Conservation (phyloP, 1,140 invertebrate species). For the Pogonognathellus flavescens region DNA sequence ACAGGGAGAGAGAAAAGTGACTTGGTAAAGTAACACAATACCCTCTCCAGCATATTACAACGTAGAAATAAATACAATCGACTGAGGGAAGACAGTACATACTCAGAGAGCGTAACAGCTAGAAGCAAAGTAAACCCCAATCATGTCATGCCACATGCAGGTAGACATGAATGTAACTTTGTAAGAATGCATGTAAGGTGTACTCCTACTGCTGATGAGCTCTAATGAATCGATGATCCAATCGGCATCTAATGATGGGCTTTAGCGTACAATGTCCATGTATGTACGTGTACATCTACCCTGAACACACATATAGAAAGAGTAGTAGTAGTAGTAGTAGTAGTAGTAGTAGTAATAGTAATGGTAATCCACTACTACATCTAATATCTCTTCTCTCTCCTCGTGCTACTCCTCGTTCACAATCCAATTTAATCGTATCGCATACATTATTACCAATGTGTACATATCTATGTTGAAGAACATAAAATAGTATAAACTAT, state of each 20-base stretch:
- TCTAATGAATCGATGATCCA: conserved; percentile 52
- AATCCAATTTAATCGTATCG: conserved; percentile 30
- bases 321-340: too few species aligned
- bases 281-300: background rate
- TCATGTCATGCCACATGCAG: conserved; percentile 40
- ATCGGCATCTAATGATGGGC: conserved; percentile 49
- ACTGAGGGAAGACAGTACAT: background rate
- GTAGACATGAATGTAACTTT: conserved; percentile 39
- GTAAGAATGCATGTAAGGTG: conserved; percentile 34
- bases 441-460: conserved; percentile 40
- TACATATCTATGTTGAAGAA: conserved; percentile 1
- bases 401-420: conserved; percentile 26
- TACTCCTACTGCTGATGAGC: conserved; percentile 48
- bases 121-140: conserved; percentile 12
- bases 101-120: conserved; percentile 12
- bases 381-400: background rate
- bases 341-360: too few species aligned
- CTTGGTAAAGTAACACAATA: too few species aligned
- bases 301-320: background rate
- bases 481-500: background rate
- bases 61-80: background rate
- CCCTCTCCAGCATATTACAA: too few species aligned
- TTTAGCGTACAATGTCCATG: background rate
- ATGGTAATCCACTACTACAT: too few species aligned
- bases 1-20: too few species aligned